Percentiles rank a stretch among this genome's conserved stretches.
Conservation (phyloP, 2,113 vertebrate genomes). For the Crotalus tigris region DNA sequence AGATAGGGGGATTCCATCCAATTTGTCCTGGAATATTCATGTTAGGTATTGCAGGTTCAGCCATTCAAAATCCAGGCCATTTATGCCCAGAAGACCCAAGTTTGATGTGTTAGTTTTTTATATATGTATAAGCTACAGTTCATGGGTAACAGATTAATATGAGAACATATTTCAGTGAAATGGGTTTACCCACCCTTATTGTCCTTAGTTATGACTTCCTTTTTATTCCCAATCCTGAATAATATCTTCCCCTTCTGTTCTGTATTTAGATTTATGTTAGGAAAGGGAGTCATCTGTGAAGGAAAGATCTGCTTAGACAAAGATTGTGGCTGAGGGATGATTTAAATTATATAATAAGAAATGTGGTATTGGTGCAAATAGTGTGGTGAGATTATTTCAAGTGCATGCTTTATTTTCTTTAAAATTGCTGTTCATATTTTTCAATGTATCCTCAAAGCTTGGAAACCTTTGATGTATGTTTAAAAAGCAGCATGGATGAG, state of each 20-base stretch:
- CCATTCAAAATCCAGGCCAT: neutral
- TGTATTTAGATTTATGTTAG: neutral
- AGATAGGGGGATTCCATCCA: neutral
- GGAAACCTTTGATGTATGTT: neutral
- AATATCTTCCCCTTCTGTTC: neutral
- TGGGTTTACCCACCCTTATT: neutral
- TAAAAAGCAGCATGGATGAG: neutral
- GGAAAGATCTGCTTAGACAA: neutral
- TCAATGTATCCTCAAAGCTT: neutral
- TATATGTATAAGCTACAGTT: too few relatives aligned
- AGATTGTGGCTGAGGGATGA: neutral
- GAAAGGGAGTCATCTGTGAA: neutral
- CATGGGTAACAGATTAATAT: neutral
- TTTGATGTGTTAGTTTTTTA: neutral
- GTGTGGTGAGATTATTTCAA: neutral
- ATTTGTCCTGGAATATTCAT: neutral
- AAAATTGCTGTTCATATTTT: neutral
- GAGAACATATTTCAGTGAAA: neutral
- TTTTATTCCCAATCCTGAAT: neutral
- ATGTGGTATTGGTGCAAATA: neutral
- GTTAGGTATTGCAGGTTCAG: neutral
- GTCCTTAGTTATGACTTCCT: neutral
- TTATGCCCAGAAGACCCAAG: neutral
- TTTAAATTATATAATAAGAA: neutral
- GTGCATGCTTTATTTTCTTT: neutral